Percentiles rank a stretch among this genome's conserved stretches.
phyloP scores from a whole-genome alignment of 2,797 vertebrate genomes.

The Oceanodroma leucorhoa region DNA sequence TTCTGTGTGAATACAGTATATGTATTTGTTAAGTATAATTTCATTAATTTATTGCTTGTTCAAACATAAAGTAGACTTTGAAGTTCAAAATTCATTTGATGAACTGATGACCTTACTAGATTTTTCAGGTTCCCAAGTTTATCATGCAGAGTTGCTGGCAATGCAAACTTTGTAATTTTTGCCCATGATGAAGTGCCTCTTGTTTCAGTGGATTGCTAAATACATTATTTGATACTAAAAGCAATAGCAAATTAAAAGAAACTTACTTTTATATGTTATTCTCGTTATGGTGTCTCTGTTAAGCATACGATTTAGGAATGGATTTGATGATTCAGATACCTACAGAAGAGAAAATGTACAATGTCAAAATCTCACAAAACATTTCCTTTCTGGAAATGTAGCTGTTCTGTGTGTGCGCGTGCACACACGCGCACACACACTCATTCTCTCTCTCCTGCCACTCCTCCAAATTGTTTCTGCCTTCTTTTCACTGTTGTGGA shows the following conservation, averaged over 20 bases:
- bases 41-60: background rate
- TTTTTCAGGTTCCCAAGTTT: background rate
- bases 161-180: background rate
- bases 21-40: background rate
- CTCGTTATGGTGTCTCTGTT: slow-evolving; percentile 99
- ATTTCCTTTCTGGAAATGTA: background rate
- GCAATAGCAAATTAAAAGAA: background rate
- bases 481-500: background rate
- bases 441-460: background rate
- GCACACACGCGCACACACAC: rapidly evolving
- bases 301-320: slow-evolving; percentile 97
- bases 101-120: background rate
- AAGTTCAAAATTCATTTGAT: background rate
- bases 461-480: background rate
- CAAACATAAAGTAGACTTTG: background rate
- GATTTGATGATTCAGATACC: slow-evolving; percentile 97
- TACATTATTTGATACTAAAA: background rate
- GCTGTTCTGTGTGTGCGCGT: background rate
- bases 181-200: background rate
- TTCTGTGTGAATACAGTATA: background rate
- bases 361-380: background rate
- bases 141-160: background rate
- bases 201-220: background rate
- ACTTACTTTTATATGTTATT: slow-evolving; percentile 99
- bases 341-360: slow-evolving; percentile 61